Evolutionary conservation across 2,888 invertebrate genomes (phyloP), one percentile per base, ranked within the genome.

Genomic region (Chrysolina haemoptera): DNA sequence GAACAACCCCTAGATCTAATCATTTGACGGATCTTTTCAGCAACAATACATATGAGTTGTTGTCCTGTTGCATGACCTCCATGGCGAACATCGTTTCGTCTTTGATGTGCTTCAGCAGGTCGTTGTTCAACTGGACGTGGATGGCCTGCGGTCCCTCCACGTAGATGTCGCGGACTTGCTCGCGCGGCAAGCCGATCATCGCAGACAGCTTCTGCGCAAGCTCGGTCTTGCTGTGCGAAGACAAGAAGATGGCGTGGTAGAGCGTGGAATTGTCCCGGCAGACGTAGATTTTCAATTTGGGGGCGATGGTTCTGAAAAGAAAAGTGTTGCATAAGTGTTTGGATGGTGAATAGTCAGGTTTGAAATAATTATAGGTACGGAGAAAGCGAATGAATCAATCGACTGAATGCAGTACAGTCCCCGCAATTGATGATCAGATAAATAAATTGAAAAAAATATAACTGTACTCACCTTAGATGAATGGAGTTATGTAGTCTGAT

Each of bases 401-500:
- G 35, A 35, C 35, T 8, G 35, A 6, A 35, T 3, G 8, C 35
- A 35, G 8, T 35, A 35, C 4, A 8, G 27, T 3, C 1, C 22
- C 16, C 12, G 53, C 35, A 20, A 48, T 27, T 27, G 27, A 27
- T 27, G 5, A 27, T 27, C 27, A 27, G 27, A 20, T 65, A 40
- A 27, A 50, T 41, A 12, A 27, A 10, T 22, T 62, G 55, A 66
- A 48, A 40, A 27, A 27, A 3, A 27, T 27, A 5, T 27, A 5
- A 27, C 27, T 18, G 11, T 73, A 89, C 92, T 91, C 87, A 95
- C 95, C 95, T 95, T 82, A 94, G 92, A 84, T 96, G 96, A 63
- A 98, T 89, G 43, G 95, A 94, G 88, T 98, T 98, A 89, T 93
- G 97, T 75, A 98, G 91, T 80, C 98, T 92, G 73, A 98, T 98